A percentile compares a stretch with the other conserved stretches of the same genome.
These are phyloP conservation scores for Pachycephus smyrnensis DNA, from an alignment of 2,888 invertebrate species.

Conservation along the genomic window DNA sequence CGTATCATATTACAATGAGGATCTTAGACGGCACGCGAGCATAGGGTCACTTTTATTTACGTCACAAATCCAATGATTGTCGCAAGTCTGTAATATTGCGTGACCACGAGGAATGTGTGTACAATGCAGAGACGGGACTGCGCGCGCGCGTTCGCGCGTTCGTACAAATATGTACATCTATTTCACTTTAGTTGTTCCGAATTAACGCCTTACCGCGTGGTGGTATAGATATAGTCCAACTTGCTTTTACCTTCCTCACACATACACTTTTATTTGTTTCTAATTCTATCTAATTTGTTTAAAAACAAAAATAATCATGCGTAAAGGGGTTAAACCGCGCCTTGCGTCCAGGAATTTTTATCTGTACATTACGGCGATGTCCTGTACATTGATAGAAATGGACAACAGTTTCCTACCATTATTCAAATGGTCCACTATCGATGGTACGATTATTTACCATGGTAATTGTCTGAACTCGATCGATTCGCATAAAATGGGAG, in stretches of 20 bases:
- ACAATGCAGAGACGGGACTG: conserved; percentile 7
- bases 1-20: background rate
- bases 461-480: too few species aligned
- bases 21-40: background rate
- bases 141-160: background rate
- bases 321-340: background rate
- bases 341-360: too few species aligned
- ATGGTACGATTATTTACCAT: too few species aligned
- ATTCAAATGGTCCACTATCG: too few species aligned
- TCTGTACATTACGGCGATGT: too few species aligned
- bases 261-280: background rate
- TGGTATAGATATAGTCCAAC: background rate
- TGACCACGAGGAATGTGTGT: background rate
- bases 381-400: too few species aligned
- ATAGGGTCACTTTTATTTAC: background rate
- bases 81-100: background rate
- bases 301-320: background rate
- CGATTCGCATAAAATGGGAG: too few species aligned
- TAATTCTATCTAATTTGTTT: background rate
- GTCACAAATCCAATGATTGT: background rate
- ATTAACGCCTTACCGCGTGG: conserved; percentile 14
- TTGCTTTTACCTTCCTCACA: background rate
- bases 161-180: background rate
- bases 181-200: conserved; percentile 24
- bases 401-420: too few species aligned